Conservation (phyloP, 2,113 vertebrate species). For the Cichladusa arquata region DNA sequence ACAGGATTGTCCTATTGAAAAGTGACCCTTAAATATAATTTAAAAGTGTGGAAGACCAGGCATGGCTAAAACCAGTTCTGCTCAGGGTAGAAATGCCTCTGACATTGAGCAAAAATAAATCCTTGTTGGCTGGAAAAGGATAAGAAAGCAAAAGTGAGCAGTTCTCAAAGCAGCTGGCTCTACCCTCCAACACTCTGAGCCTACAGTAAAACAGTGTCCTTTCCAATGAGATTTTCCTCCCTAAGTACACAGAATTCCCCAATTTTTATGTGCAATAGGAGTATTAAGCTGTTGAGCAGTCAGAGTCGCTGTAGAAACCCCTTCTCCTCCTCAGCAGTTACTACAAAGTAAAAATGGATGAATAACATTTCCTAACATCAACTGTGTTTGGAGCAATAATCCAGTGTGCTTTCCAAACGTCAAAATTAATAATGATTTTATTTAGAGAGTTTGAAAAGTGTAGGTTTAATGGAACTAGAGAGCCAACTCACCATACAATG, state of each 20-base stretch:
- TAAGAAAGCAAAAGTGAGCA: background rate
- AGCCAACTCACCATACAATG: conserved; percentile 26
- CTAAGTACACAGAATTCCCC: background rate
- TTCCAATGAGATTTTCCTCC: background rate
- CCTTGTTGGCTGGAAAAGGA: background rate
- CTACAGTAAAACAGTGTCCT: background rate
- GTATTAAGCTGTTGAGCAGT: background rate
- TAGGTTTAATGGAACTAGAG: conserved; percentile 36
- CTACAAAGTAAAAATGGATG: background rate
- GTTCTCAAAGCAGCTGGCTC: background rate
- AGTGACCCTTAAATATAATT: background rate
- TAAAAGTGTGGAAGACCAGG: background rate
- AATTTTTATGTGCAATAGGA: background rate
- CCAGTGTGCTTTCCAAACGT: background rate
- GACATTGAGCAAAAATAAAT: background rate
- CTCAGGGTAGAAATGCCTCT: background rate
- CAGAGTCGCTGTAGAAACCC: background rate
- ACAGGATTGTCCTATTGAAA: background rate
- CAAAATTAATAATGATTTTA: conserved; percentile 54
- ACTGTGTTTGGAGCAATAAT: conserved; percentile 19
- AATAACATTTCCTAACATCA: conserved; percentile 50
- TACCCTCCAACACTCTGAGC: background rate
- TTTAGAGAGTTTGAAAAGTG: conserved; percentile 49
- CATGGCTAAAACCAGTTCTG: background rate
- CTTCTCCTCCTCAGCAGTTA: background rate